Evolutionary conservation across 2,113 vertebrate genomes (phyloP).

Genomic region (Cephalopholis sonnerati): DNA sequence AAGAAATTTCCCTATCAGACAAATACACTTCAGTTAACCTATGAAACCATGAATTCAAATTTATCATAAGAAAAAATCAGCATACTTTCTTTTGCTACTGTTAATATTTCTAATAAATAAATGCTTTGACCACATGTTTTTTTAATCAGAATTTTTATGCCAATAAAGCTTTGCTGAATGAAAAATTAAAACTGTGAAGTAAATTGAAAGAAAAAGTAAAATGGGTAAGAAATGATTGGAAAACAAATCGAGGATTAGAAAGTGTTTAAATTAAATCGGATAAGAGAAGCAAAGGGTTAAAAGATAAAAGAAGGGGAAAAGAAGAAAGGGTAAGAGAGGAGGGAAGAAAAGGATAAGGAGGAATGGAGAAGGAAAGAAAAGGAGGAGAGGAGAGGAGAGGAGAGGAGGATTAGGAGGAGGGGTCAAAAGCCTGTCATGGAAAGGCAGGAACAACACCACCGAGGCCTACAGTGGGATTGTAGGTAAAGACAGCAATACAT

Average conservation of each 20-base stretch:
- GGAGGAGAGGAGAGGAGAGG: background rate
- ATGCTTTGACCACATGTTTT: background rate
- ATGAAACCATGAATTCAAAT: too few species aligned
- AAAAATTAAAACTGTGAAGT: background rate
- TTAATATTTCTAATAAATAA: too few species aligned
- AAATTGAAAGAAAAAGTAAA: background rate
- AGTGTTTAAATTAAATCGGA: background rate
- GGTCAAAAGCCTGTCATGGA: constrained; percentile 65
- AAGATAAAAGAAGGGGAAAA: background rate
- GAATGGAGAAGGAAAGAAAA: background rate
- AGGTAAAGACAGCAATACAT: constrained; percentile 85
- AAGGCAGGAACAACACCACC: constrained; percentile 75
- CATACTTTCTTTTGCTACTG: too few species aligned
- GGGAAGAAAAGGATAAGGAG: background rate
- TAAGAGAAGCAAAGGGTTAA: background rate
- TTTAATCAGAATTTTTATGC: background rate
- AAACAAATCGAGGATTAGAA: background rate
- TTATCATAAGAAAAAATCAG: too few species aligned
- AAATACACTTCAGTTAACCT: too few species aligned
- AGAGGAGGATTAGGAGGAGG: constrained; percentile 4
- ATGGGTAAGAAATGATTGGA: background rate
- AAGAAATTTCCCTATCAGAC: too few species aligned
- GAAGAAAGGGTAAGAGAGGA: background rate
- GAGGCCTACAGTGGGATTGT: constrained; percentile 78
- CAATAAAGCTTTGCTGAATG: background rate